Percentiles rank a stretch among this genome's conserved stretches.
Conservation (phyloP, 2,797 vertebrate genomes). For the Setipinna tenuifilis region DNA sequence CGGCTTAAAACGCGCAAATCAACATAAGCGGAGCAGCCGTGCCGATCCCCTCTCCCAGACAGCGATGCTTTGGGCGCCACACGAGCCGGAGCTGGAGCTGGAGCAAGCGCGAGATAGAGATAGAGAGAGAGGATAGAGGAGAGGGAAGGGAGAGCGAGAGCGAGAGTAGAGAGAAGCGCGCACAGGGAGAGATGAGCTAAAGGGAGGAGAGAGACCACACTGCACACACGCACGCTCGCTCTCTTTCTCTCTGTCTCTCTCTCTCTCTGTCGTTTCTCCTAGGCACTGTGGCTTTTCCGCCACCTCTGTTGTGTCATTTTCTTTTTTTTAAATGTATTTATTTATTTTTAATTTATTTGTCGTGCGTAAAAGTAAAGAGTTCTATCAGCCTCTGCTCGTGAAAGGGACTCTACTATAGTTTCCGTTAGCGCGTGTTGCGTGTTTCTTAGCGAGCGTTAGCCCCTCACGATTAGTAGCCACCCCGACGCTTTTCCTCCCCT, state of each 20-base stretch:
- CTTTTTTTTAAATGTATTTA: neutral
- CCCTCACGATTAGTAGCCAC: neutral
- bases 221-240: neutral
- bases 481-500: conserved; percentile 24
- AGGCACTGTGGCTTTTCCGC: neutral
- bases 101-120: neutral
- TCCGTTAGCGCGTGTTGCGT: neutral
- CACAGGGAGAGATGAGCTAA: conserved; percentile 54
- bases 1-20: conserved; percentile 78
- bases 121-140: neutral
- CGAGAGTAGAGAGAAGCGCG: conserved; percentile 50
- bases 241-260: too few species aligned
- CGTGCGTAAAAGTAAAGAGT: neutral
- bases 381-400: neutral
- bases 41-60: conserved; percentile 73
- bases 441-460: neutral
- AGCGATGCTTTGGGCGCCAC: neutral
- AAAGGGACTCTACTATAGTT: neutral
- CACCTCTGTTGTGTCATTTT: neutral
- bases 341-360: neutral
- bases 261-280: neutral
- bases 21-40: conserved; percentile 90
- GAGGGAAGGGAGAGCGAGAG: neutral
- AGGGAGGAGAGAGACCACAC: conserved; percentile 45
- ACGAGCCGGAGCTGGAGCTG: neutral